Evolutionary conservation across 2,113 vertebrate genomes (phyloP).

Genomic region (Neotoma lepida): DNA sequence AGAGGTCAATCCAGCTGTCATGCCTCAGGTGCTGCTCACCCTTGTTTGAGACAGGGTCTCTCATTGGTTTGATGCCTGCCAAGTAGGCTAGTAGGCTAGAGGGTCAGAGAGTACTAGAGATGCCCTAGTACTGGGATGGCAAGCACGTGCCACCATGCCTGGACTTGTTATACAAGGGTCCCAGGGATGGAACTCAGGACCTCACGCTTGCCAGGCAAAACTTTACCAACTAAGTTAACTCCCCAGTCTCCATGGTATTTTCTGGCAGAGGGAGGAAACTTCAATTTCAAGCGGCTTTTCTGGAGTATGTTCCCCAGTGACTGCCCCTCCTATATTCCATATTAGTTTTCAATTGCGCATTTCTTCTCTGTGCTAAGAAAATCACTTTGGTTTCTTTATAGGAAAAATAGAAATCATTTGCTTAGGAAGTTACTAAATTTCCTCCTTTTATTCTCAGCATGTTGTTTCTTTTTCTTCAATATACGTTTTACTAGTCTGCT

Average conservation of each 20-base stretch:
- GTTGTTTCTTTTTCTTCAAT: not conserved
- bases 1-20: not conserved
- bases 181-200: not conserved
- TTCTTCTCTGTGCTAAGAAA: not conserved
- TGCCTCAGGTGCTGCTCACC: not conserved
- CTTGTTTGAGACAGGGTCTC: not conserved
- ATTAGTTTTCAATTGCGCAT: not conserved
- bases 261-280: not conserved
- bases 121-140: not conserved
- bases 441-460: not conserved
- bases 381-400: constrained; percentile 20
- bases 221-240: not conserved
- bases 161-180: not conserved
- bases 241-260: not conserved
- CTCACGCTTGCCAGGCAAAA: not conserved
- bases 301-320: not conserved
- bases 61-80: not conserved
- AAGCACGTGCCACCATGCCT: not conserved
- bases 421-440: not conserved
- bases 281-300: not conserved
- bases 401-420: constrained; percentile 1
- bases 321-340: not conserved
- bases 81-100: too few species aligned
- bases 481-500: not conserved
- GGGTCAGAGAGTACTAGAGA: not conserved